Conservation (phyloP, 2,797 vertebrate genomes). For the Martes flavigula region DNA sequence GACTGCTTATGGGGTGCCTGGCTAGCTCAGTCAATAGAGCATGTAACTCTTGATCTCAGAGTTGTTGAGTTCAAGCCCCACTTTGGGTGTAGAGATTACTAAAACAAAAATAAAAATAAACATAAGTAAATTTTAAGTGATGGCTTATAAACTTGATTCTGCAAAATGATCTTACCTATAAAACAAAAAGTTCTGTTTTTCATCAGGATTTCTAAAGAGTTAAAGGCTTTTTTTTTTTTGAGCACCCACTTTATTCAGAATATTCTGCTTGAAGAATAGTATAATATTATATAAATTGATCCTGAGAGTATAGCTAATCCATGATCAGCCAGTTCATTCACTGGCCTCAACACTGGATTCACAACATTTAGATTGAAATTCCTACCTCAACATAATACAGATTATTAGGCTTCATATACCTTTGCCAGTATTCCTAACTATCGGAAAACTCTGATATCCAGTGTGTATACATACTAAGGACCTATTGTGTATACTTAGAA, state of each 20-base stretch:
- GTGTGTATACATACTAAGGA: not conserved
- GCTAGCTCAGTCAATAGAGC: not conserved
- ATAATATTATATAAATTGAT: not conserved
- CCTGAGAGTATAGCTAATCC: not conserved
- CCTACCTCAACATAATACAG: not conserved
- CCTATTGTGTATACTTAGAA: not conserved
- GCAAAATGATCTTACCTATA: not conserved
- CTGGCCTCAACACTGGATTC: not conserved
- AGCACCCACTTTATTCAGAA: not conserved
- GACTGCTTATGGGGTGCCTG: not conserved
- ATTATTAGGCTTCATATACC: not conserved
- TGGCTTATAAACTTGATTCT: constrained; percentile 34
- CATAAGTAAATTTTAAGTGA: not conserved
- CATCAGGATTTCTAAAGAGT: constrained; percentile 24
- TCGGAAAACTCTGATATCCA: not conserved
- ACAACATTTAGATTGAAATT: not conserved
- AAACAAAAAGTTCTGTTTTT: constrained; percentile 23
- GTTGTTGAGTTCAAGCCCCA: not conserved
- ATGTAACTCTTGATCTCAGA: not conserved
- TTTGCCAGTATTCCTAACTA: not conserved
- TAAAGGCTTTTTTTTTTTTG: constrained; percentile 14
- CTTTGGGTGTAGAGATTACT: not conserved
- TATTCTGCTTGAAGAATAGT: not conserved
- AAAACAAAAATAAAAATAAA: not conserved
- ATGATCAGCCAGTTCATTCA: not conserved